Evolutionary conservation across 2,797 vertebrate species (phyloP), one percentile per base, ranked within the genome.

Genomic region (Sebastes steindachneri): DNA sequence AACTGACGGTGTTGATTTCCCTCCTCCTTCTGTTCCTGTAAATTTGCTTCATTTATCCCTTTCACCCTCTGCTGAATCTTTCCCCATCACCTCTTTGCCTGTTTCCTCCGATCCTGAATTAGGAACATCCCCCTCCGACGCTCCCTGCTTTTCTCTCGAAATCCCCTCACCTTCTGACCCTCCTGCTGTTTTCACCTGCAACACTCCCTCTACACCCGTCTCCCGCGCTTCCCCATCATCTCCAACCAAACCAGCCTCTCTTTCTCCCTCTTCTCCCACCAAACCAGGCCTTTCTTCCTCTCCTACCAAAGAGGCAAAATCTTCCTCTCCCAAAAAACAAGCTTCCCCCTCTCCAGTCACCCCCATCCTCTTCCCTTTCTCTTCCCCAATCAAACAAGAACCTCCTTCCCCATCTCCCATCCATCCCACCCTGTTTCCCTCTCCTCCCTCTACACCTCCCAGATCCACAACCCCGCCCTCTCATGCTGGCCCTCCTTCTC

Each of bases 381-480:
- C 79, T 7, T 85, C 88, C 51, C 86, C 84, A 4, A 73, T 67
- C 54, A 58, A 81, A 75, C 84, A 35, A 25, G 84, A 86, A 8
- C 76, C 85, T n/a, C 55, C 89, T 14, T 81, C 90, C 9, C 83
- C 89, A 0, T 72, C 76, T 14, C 64, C 82, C 26, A 63, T 85
- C 77, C 90, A 86, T 4, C 87, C 92, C 21, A 77, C 90, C 58
- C 86, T 92, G 78, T 93, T 94, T 74, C 89, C 89, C 45, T 92
- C 90, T 37, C 91, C 85, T 88, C 71, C 93, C n/a, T 88, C 92
- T 73, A 89, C 96, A 25, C 90, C 90, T 75, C 69, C 79, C 59
- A 88, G 19, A 64, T 69, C 79, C 62, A 72, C 84, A 54, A 81
- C 25, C 12, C 54, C 89, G 0, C 79, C 87, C 37, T 87, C 82